Evolutionary conservation across 2,113 vertebrate species (phyloP).

Genomic region (Semnornis frantzii): DNA sequence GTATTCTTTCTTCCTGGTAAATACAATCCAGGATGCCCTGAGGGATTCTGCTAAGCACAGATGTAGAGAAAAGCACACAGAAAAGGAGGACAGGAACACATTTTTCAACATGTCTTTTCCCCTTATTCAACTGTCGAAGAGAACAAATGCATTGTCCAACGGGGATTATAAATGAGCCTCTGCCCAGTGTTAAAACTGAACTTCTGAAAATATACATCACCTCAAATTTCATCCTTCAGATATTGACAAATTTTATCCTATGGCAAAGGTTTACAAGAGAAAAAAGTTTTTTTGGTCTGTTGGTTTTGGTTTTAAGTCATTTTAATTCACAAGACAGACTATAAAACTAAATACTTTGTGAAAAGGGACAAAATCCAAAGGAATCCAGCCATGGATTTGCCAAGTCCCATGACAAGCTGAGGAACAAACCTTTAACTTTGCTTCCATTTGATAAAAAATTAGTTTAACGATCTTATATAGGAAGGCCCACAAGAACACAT

Average conservation of each 20-base stretch:
- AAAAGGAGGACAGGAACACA: slow-evolving; percentile 67
- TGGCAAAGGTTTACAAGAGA: neutral
- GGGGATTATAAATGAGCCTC: slow-evolving; percentile 67
- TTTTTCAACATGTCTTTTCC: slow-evolving; percentile 73
- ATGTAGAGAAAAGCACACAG: slow-evolving; percentile 63
- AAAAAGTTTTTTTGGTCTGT: neutral
- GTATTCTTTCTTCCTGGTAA: slow-evolving; percentile 67
- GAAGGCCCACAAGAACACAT: neutral
- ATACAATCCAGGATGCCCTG: slow-evolving; percentile 62
- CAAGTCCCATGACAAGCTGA: neutral
- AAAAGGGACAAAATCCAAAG: neutral
- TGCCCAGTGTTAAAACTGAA: slow-evolving; percentile 36
- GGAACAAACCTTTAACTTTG: neutral
- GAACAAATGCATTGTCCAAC: slow-evolving; percentile 65
- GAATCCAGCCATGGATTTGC: neutral
- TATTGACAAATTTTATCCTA: neutral
- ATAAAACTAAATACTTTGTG: neutral
- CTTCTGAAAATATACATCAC: slow-evolving; percentile 24
- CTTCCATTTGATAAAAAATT: neutral
- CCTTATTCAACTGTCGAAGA: slow-evolving; percentile 69
- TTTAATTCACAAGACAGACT: neutral
- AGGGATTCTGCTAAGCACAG: slow-evolving; percentile 64
- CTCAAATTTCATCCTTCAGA: slow-evolving; percentile 13
- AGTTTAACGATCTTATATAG: neutral
- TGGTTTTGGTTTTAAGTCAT: neutral